Conservation (phyloP, 2,113 vertebrate species). For the Psittacula cyanocephala region DNA sequence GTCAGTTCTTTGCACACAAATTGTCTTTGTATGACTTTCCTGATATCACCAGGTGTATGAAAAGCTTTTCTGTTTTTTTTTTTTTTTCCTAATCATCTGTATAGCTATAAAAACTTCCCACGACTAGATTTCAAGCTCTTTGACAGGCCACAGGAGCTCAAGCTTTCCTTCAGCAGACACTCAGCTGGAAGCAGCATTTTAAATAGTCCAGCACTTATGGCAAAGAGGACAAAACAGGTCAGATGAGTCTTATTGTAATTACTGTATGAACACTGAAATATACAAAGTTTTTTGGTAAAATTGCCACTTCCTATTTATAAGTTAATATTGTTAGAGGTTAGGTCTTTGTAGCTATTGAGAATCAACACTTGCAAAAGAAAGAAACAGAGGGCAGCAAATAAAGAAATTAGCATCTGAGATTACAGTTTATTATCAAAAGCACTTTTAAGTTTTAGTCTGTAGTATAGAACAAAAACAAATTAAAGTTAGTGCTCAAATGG, state of each 20-base stretch:
- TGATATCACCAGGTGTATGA: neutral
- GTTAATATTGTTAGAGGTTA: neutral
- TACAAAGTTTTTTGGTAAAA: neutral
- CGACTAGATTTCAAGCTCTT: conserved; percentile 86
- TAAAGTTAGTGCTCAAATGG: neutral
- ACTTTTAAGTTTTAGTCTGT: neutral
- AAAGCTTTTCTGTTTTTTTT: conserved; percentile 6
- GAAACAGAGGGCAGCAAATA: neutral
- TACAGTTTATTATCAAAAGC: neutral
- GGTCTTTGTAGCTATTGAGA: neutral
- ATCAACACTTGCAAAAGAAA: neutral
- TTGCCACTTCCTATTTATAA: neutral
- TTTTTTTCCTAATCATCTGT: neutral
- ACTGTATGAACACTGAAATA: neutral
- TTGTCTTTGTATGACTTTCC: neutral
- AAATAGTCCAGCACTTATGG: conserved; percentile 92
- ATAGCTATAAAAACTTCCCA: conserved; percentile 92
- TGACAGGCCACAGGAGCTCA: conserved; percentile 86
- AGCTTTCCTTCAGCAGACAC: conserved; percentile 81
- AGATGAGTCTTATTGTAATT: neutral
- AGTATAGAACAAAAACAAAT: neutral
- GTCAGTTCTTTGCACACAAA: neutral
- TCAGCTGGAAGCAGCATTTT: conserved; percentile 80
- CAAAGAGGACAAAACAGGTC: conserved; percentile 97
- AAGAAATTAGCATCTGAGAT: neutral